Evolutionary conservation across 2,113 vertebrate species (phyloP).

Genomic region (Nannospalax galili): DNA sequence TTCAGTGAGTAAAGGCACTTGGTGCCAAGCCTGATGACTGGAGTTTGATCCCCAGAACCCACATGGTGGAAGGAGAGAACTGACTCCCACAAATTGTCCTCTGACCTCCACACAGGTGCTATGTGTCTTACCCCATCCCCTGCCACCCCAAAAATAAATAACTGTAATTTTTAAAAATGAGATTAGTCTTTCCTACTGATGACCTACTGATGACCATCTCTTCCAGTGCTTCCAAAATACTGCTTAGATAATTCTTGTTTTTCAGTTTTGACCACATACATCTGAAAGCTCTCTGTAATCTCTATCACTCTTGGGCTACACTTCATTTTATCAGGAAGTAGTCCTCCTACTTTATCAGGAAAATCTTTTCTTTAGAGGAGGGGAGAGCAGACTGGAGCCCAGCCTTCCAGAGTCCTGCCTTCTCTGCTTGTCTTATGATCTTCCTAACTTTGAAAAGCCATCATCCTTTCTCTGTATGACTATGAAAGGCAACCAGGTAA

Average conservation of each 20-base stretch:
- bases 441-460: background rate
- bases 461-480: background rate
- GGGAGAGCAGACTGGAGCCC: background rate
- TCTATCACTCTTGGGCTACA: background rate
- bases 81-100: too few species aligned
- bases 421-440: background rate
- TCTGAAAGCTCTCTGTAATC: background rate
- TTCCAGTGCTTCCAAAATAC: background rate
- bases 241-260: constrained; percentile 1
- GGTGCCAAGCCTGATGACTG: background rate
- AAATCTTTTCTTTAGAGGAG: constrained; percentile 8
- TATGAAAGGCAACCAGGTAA: background rate
- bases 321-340: background rate
- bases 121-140: background rate
- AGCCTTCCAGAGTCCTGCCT: background rate
- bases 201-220: background rate
- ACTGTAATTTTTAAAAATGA: too few species aligned
- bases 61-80: background rate
- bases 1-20: background rate
- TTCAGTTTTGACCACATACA: background rate
- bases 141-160: background rate
- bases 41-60: background rate
- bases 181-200: background rate
- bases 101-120: background rate
- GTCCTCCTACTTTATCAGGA: background rate